Evolutionary conservation across 2,888 invertebrate species (phyloP).

Genomic region (Clivina fossor): DNA sequence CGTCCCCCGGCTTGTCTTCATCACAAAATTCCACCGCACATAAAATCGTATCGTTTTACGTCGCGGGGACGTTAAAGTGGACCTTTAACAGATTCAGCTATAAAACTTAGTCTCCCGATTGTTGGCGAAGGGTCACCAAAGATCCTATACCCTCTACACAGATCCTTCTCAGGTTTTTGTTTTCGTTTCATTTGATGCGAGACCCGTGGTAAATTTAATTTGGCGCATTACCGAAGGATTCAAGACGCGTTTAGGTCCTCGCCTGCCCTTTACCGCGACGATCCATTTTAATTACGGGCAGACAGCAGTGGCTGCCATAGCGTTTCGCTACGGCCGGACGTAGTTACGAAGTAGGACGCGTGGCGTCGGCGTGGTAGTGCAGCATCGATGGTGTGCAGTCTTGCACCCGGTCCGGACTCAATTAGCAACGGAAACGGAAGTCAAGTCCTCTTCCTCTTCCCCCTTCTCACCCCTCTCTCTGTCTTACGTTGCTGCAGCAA

Average conservation of each 20-base stretch:
- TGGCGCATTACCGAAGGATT: conserved; percentile 32
- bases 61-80: conserved; percentile 2
- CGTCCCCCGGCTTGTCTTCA: too few species aligned
- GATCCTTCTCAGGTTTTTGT: conserved; percentile 30
- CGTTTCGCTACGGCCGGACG: too few species aligned
- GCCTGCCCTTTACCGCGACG: conserved; percentile 27
- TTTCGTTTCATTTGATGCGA: conserved; percentile 31
- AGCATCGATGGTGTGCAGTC: conserved; percentile 3
- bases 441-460: background rate
- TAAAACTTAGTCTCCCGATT: conserved; percentile 18
- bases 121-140: background rate
- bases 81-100: conserved; percentile 26
- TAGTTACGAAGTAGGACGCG: too few species aligned
- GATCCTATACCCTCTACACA: conserved; percentile 24
- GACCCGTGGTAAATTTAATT: conserved; percentile 31
- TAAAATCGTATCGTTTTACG: conserved; percentile 11
- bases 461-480: too few species aligned
- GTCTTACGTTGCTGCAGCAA: too few species aligned
- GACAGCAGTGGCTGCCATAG: conserved; percentile 13
- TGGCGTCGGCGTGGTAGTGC: too few species aligned
- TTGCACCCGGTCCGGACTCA: background rate
- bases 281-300: conserved; percentile 33
- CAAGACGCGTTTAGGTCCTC: conserved; percentile 30
- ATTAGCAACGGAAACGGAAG: conserved; percentile 10
- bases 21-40: conserved; percentile 1